Evolutionary conservation across 2,797 vertebrate genomes (phyloP).

Genomic region (Dermochelys coriacea): DNA sequence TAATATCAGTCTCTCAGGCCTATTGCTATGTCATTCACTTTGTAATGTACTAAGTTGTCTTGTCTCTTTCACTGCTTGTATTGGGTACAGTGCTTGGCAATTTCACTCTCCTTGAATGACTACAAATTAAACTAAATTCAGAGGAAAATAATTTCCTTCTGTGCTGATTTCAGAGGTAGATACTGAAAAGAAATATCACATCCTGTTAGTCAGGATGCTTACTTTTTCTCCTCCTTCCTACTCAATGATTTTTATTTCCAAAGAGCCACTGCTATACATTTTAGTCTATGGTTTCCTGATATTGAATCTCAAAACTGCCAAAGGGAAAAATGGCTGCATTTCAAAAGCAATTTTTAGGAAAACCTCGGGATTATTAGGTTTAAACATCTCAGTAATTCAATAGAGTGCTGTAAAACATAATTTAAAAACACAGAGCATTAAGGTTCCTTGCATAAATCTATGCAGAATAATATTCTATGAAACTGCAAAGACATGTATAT

Average conservation of each 20-base stretch:
- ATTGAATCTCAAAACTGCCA: conserved; percentile 22
- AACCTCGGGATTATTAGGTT: conserved; percentile 61
- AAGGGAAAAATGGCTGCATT: conserved; percentile 35
- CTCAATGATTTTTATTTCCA: conserved; percentile 39
- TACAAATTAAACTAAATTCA: conserved; percentile 55
- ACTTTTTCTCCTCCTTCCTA: conserved; percentile 23
- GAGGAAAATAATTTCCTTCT: conserved; percentile 26
- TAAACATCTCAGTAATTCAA: conserved; percentile 64
- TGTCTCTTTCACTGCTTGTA: conserved; percentile 36
- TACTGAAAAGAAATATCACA: conserved; percentile 22
- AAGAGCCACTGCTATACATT: background rate
- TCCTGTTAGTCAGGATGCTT: background rate
- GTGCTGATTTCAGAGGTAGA: conserved; percentile 35
- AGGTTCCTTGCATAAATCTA: conserved; percentile 40
- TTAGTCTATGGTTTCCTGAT: conserved; percentile 40
- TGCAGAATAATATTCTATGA: conserved; percentile 42
- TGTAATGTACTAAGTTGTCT: conserved; percentile 49
- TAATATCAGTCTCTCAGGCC: conserved; percentile 59
- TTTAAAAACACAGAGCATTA: conserved; percentile 64
- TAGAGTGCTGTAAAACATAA: conserved; percentile 53
- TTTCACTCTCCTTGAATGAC: conserved; percentile 5
- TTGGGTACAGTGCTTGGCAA: conserved; percentile 4
- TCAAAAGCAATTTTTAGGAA: conserved; percentile 56
- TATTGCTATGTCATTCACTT: conserved; percentile 61
- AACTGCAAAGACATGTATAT: background rate